Base-by-base conservation (phyloP, 2,113 vertebrate genomes). In the Bujurquina vittata region DNA sequence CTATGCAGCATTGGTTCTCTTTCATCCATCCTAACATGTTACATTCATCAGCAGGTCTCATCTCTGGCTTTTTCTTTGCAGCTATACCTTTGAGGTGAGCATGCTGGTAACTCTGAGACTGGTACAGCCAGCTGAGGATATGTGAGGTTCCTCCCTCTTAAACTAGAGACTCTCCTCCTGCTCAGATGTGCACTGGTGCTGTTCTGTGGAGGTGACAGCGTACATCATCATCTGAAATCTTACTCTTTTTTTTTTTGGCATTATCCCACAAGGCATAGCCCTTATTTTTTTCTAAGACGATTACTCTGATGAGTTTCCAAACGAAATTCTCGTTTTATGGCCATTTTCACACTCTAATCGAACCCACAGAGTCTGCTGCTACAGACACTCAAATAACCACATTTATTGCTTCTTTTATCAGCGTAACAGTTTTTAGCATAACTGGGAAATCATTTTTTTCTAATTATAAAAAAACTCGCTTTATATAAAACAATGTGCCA, bases 331-430 rank as follows among this genome's bases (percentile, higher is more conserved):
- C 31, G 20, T 54, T 72, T 72, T 5, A 54, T 33, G 26, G 67
- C 46, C 46, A n/a, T 52, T 54, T 72, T 54, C 46, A 2, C 18
- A 18, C 67, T 33, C 5, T 33, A 72, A 72, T 54, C 46, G 31
- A 72, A 54, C 46, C 67, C 46, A 72, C 46, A 14, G 17, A 54
- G 67, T 10, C 46, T 72, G 67, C 54, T 72, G 46, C 46, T 72
- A n/a, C 46, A 54, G 46, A 33, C 26, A 33, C 43, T 69, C 65
- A 72, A 72, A 52, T 52, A 72, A 72, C 46, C 67, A 72, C 31
- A 72, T 72, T 14, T 52, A 69, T 52, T 72, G 65, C 65, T 72
- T 52, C 43, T 10, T 69, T 72, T 31, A 72, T 72, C 67, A 54
- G 67, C 10, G 23, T 23, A 72, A 52, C 67, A n/a, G 17, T 31